Base-by-base conservation (phyloP, 1,140 invertebrate species). In the Cherax destructor region DNA sequence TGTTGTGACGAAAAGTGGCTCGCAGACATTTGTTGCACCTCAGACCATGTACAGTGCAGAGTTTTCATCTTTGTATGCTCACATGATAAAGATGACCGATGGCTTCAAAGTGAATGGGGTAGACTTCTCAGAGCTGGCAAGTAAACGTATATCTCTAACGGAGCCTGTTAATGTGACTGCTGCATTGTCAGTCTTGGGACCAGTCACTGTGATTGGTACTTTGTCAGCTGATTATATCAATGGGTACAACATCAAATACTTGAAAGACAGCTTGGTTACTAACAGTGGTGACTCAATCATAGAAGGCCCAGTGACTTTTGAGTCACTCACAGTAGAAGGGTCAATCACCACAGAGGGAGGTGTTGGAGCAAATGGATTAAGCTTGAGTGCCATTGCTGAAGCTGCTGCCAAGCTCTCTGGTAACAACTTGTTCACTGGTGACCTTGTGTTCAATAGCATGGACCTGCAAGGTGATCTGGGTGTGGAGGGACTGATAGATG, bases 401-500 rank as follows among this genome's bases (percentile, higher is more conserved):
- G 83, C 76, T 72, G 91, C 86, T 10, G 85, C 81, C 47, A 80
- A 78, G 78, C 47, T 92, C 4, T 47, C 72, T 30, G 56, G 24
- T 3, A 80, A 92, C 78, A 83, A 83, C 16, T 13, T 50, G 7
- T 83, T 84, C 61, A 24, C 24, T 41, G 86, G 91, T n/a, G 30
- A 41, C 9, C 41, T 83, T 1, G 52, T 30, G 5, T 92, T 83
- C 59, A 50, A 41, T 11, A 18, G 49, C 3, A 13, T 92, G 47
- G 74, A 74, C 13, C 49, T 92, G 16, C 80, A 59, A 21, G 86
- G 77, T 11, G 72, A 85, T 6, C 72, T 92, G 0, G 69, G n/a
- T 10, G 87, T 92, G 50, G 86, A 52, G 11, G 86, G 91, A 7
- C 79, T 85, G 16, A 83, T 92, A 74, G 83, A 88, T 59, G 91